Conservation (phyloP, 2,888 invertebrate genomes). For the Tortricodes alternella region DNA sequence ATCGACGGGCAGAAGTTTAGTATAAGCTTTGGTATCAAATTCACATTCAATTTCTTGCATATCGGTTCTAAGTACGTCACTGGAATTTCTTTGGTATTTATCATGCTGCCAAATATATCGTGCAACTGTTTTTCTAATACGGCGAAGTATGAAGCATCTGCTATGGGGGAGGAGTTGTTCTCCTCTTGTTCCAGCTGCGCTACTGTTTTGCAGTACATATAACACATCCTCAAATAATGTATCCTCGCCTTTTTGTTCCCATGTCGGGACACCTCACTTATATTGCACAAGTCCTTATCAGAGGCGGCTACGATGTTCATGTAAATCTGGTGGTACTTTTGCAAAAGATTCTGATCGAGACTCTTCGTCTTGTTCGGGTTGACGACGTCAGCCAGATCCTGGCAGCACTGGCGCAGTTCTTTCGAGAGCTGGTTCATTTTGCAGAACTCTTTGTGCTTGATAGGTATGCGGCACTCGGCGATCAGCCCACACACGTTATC, state of each 20-base stretch:
- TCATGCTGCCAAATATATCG: slow-evolving; percentile 85
- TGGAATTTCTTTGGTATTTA: slow-evolving; percentile 86
- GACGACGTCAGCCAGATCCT: slow-evolving; percentile 68
- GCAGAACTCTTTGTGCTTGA: slow-evolving; percentile 76
- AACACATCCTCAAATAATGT: slow-evolving; percentile 80
- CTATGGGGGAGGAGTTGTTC: slow-evolving; percentile 42
- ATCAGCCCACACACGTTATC: slow-evolving; percentile 73
- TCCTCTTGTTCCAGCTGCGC: slow-evolving; percentile 75
- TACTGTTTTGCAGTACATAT: slow-evolving; percentile 83
- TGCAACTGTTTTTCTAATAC: slow-evolving; percentile 80
- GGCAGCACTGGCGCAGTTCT: slow-evolving; percentile 74
- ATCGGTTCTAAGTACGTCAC: slow-evolving; percentile 86
- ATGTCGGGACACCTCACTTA: slow-evolving; percentile 64
- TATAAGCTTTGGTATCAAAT: slow-evolving; percentile 88
- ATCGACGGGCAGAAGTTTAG: slow-evolving; percentile 88
- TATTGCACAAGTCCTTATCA: slow-evolving; percentile 72
- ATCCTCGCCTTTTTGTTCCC: slow-evolving; percentile 65
- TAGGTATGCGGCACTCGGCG: slow-evolving; percentile 72
- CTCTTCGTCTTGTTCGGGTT: slow-evolving; percentile 47
- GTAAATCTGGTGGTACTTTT: slow-evolving; percentile 76
- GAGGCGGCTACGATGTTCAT: slow-evolving; percentile 77
- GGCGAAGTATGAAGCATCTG: slow-evolving; percentile 72
- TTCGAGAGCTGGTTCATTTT: slow-evolving; percentile 74
- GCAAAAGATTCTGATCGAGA: slow-evolving; percentile 60
- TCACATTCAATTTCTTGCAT: slow-evolving; percentile 87